Evolutionary conservation across 2,797 vertebrate species (phyloP).

Genomic region (Aphelocoma californica): DNA sequence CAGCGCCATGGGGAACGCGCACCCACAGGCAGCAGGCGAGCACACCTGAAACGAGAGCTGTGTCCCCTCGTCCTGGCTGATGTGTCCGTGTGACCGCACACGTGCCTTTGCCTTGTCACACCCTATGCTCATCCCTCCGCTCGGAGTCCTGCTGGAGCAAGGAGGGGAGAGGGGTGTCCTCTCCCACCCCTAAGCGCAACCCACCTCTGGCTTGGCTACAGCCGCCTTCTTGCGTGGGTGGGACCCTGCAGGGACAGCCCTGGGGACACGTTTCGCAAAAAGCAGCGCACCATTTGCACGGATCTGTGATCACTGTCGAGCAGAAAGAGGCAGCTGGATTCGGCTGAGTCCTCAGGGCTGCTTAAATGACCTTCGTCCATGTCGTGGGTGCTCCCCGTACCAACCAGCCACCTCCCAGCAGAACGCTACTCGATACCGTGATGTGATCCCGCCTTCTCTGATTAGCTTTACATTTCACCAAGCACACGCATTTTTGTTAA

Average conservation of each 20-base stretch:
- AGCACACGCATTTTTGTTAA: constrained; percentile 11
- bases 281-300: background rate
- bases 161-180: background rate
- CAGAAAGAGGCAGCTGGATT: constrained; percentile 25
- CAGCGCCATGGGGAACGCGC: background rate
- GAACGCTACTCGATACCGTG: background rate
- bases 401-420: background rate
- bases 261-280: background rate
- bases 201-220: background rate
- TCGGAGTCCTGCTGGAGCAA: background rate
- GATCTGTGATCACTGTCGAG: background rate
- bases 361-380: background rate
- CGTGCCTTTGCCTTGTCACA: background rate
- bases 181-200: background rate
- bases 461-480: constrained; percentile 34
- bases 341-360: background rate
- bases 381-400: background rate
- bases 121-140: accelerated
- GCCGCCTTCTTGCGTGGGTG: background rate
- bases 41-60: accelerated
- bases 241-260: background rate
- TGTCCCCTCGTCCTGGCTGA: background rate
- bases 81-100: background rate
- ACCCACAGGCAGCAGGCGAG: background rate
- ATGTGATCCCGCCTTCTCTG: background rate